Evolutionary conservation across 2,888 invertebrate species (phyloP), one percentile per base, ranked within the genome.

Genomic region (Drosophila imparisetae): DNA sequence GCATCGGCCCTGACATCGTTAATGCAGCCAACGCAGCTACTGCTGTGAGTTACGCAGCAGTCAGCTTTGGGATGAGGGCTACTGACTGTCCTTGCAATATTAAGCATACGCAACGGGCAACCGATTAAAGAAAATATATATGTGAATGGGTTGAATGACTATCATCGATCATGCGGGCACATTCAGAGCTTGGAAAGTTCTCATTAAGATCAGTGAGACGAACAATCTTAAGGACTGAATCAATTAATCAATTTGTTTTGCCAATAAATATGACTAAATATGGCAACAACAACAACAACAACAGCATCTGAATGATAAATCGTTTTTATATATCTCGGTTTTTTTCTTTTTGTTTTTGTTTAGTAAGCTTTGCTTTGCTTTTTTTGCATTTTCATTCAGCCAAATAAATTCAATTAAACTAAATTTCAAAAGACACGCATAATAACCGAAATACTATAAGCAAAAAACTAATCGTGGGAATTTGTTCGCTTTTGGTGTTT

Each of bases 171-270:
- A 73, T 32, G 65, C 72, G 49, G 45, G 40, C 38, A 18, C 45
- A 53, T 45, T 36, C 30, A 29, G 48, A 42, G 52, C 60, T 27
- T 6, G 67, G 34, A 62, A 63, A 60, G 72, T 78, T 81, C 81
- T 59, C 66, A 64, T 57, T 63, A 50, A 42, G 65, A 53, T 60
- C 50, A 30, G 27, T 32, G 54, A 72, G 72, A 55, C 65, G 49
- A 72, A 63, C 58, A 66, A 66, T 72, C 63, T 72, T 69, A 63
- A 73, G 66, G 50, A 54, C 68, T 29, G 52, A 66, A 77, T 66
- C 77, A 83, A 86, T 89, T 80, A 83, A 89, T 83, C 85, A 89
- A 87, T 87, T 86, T 90, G 86, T 86, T 83, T 81, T 85, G 83
- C 89, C 79, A 89, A 89, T 89, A 90, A 80, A 80, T 76, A 72